Evolutionary conservation across 2,888 invertebrate genomes (phyloP).

Genomic region (Cryptocephalus moraei): DNA sequence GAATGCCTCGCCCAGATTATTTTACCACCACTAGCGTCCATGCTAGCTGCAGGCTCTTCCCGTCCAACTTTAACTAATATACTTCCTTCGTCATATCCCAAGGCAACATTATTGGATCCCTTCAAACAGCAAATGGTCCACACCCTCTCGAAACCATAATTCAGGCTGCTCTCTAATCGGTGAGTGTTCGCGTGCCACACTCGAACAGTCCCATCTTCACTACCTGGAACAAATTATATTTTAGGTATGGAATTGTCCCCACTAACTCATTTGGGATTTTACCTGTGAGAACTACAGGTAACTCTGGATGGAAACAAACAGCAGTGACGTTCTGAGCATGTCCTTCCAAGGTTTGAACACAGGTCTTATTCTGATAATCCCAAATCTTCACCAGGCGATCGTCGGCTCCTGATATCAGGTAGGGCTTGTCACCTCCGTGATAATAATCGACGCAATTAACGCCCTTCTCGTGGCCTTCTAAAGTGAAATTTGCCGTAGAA

Average conservation of each 20-base stretch:
- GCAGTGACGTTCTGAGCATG: constrained; percentile 94
- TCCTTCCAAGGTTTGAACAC: constrained; percentile 95
- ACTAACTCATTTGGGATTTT: constrained; percentile 28
- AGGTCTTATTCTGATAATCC: constrained; percentile 99
- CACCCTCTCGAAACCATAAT: constrained; percentile 95
- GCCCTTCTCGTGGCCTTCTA: constrained; percentile 97
- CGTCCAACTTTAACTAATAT: constrained; percentile 85
- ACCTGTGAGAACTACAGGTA: constrained; percentile 88
- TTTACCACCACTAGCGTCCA: constrained; percentile 97
- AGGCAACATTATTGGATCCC: constrained; percentile 92
- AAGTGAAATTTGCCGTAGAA: constrained; percentile 92
- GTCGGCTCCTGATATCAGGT: constrained; percentile 96
- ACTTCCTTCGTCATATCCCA: constrained; percentile 95
- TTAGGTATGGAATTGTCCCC: neutral
- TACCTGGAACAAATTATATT: constrained; percentile 55
- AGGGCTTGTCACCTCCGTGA: constrained; percentile 96
- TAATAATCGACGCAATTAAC: constrained; percentile 99
- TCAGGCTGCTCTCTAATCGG: constrained; percentile 88
- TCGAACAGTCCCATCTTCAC: constrained; percentile 94
- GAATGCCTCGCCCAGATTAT: constrained; percentile 99
- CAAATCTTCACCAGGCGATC: constrained; percentile 97
- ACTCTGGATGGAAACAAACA: constrained; percentile 95
- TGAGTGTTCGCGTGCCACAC: constrained; percentile 99
- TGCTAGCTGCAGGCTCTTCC: constrained; percentile 97
- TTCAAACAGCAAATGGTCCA: constrained; percentile 93